A percentile compares a stretch with the other conserved stretches of the same genome.
Conservation (phyloP, 2,113 vertebrate species). For the Centropus unirufus region DNA sequence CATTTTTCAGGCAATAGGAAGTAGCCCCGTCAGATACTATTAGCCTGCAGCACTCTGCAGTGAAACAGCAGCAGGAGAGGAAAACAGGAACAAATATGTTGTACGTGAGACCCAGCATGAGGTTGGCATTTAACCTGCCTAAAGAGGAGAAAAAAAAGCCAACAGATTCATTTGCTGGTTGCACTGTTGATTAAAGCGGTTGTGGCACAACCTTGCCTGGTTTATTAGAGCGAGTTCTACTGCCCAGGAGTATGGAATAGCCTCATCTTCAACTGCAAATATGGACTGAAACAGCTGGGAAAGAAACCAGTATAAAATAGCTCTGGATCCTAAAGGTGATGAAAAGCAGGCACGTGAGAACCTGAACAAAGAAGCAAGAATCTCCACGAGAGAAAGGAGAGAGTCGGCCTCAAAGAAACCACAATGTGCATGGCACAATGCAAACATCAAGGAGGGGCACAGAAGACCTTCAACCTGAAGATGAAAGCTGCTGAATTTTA, state of each 20-base stretch:
- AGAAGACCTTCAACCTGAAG: neutral
- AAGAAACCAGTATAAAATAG: neutral
- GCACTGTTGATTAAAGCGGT: neutral
- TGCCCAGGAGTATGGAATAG: neutral
- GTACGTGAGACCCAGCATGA: slow-evolving; percentile 24
- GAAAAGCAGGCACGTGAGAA: neutral
- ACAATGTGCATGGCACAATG: neutral
- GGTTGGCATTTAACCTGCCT: neutral
- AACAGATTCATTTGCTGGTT: neutral
- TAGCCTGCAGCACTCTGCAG: slow-evolving; percentile 38
- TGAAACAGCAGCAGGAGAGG: slow-evolving; percentile 22
- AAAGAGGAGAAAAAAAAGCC: neutral
- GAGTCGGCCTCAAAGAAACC: neutral
- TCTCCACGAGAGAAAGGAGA: neutral
- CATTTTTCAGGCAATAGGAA: slow-evolving; percentile 37
- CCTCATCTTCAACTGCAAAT: neutral
- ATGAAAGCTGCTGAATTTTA: neutral
- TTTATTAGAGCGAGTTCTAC: neutral
- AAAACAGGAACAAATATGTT: slow-evolving; percentile 55
- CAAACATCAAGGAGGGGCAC: neutral
- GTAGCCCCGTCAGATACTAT: slow-evolving; percentile 14
- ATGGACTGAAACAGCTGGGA: neutral
- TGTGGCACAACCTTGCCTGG: neutral
- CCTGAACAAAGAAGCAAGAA: neutral
- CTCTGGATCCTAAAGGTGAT: neutral